Evolutionary conservation across 92 coral and sea anemone species (phyloP), one percentile per base, ranked within the genome.

Genomic region (Plumapathes pennacea): DNA sequence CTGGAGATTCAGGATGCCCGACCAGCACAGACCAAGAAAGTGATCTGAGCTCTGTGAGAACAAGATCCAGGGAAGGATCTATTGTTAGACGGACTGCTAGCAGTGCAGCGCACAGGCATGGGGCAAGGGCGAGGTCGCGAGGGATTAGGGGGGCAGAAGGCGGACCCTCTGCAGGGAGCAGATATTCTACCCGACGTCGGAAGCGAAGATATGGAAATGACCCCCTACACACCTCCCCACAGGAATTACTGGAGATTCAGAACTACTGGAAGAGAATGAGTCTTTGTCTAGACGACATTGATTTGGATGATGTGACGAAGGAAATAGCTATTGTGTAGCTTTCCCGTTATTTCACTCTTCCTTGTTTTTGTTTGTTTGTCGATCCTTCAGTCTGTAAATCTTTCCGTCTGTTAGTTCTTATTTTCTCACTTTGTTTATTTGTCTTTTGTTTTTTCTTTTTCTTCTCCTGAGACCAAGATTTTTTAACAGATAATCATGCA

Each of bases 261-360:
- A 83, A 72, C 25, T 88, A 72, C 54, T 88, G 96, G 96, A 88
- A 88, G 47, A 41, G 96, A 23, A 88, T 88, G 96, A 88, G 96
- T 26, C 57, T 88, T 18, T 83, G 96, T 36, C 17, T 88, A 37
- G 96, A 88, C 46, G 96, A 88, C 15, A 51, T 88, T 8, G 82
- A 88, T 57, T 24, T 88, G 15, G 89, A 83, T 33, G 77, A 63
- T 23, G 83, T 49, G 27, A 60, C 64, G 23, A 39, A 62, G 54
- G 73, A 54, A 25, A 15, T 31, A 6, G 54, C 52, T 25, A 40
- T 66, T 32, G 73, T 66, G 40, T 66, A 42, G n/a, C n/a, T n/a
- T n/a, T n/a, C n/a, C n/a, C n/a, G n/a, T n/a, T n/a, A n/a, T n/a
- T n/a, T n/a, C n/a, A n/a, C n/a, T n/a, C n/a, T n/a, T n/a, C n/a